Percentiles rank a stretch among this genome's conserved stretches.
These are phyloP conservation scores for Oryzias melastigma DNA, from an alignment of 2,113 vertebrate genomes.

Conservation along the genomic window DNA sequence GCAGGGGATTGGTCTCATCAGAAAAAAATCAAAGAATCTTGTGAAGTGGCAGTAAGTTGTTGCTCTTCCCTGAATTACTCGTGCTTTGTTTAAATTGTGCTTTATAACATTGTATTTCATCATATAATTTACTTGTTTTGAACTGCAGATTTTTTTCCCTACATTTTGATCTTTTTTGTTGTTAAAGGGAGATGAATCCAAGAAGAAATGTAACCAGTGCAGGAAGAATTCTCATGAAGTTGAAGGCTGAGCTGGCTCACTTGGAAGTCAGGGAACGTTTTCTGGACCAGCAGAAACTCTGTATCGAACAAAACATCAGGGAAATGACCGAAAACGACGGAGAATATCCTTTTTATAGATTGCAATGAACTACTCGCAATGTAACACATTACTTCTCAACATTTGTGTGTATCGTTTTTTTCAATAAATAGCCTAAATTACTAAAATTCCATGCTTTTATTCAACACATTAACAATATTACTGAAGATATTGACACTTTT, in stretches of 20 bases:
- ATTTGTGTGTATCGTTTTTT: not conserved
- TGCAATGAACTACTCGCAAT: no score
- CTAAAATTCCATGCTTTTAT: no score
- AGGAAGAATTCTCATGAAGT: constrained; percentile 75
- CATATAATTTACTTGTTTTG: no score
- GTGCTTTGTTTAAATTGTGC: not conserved
- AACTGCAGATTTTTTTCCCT: no score
- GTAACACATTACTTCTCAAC: not conserved
- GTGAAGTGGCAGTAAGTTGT: constrained; percentile 94
- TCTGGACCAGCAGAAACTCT: constrained; percentile 89
- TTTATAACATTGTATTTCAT: not conserved
- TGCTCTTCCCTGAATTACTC: not conserved
- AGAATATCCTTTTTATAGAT: constrained; percentile 85
- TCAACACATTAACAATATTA: no score
- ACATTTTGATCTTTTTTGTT: no score
- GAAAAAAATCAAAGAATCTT: constrained; percentile 91
- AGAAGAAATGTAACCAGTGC: constrained; percentile 81
- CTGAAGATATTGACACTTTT: not conserved
- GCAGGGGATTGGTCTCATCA: constrained; percentile 90
- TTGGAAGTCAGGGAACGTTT: constrained; percentile 85
- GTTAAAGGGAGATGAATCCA: constrained; percentile 80
- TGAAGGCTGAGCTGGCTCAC: constrained; percentile 89
- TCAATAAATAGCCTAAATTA: no score
- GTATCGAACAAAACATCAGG: constrained; percentile 91
- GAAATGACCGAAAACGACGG: constrained; percentile 88